A percentile compares a stretch with the other conserved stretches of the same genome.
These are phyloP conservation scores for Athetis lepigone DNA, from an alignment of 2,888 invertebrate species.

Conservation along the genomic window DNA sequence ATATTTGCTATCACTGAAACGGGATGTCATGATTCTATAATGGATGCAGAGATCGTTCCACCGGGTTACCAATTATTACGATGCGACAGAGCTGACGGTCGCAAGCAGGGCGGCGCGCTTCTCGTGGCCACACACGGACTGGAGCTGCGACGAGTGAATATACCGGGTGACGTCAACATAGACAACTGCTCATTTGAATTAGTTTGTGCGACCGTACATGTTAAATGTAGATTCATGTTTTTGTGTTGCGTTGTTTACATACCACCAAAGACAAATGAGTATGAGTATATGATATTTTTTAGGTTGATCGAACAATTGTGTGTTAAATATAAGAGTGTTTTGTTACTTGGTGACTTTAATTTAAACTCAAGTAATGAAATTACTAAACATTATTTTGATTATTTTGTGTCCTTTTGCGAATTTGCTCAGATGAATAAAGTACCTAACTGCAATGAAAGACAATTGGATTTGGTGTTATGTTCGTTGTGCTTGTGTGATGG, in stretches of 20 bases:
- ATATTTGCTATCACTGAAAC: too few species aligned
- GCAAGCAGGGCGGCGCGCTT: slow-evolving; percentile 15
- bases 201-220: slow-evolving; percentile 13
- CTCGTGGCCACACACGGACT: slow-evolving; percentile 6
- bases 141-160: not conserved
- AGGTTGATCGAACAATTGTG: slow-evolving; percentile 19
- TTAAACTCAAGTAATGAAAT: slow-evolving; percentile 15
- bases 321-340: slow-evolving; percentile 12
- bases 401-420: slow-evolving; percentile 14
- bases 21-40: too few species aligned
- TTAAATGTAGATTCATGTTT: slow-evolving; percentile 9
- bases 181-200: slow-evolving; percentile 15
- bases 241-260: slow-evolving; percentile 24
- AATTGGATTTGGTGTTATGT: slow-evolving; percentile 23
- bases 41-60: too few species aligned
- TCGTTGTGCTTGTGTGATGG: not conserved
- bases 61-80: too few species aligned
- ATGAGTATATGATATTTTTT: slow-evolving; percentile 24
- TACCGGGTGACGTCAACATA: slow-evolving; percentile 5
- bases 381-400: slow-evolving; percentile 11
- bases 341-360: slow-evolving; percentile 17
- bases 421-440: slow-evolving; percentile 14
- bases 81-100: slow-evolving; percentile 5
- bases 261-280: slow-evolving; percentile 16
- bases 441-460: slow-evolving; percentile 11